phyloP scores from a whole-genome alignment of 1,140 invertebrate species.

The Trichogramma pretiosum region DNA sequence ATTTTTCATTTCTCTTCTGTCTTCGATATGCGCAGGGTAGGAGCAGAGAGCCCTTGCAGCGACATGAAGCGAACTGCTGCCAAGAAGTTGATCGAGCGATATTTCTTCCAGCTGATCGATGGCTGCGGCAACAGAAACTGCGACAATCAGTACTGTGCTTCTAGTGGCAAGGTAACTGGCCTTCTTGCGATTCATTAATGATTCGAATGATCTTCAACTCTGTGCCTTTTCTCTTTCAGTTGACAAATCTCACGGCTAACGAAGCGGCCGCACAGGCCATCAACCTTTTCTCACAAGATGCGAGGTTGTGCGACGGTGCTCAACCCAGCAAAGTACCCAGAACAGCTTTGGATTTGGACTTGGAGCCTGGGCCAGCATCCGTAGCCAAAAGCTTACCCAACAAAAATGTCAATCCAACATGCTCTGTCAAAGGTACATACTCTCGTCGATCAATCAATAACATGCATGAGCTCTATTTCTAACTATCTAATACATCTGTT shows the following conservation, averaged over 20 bases:
- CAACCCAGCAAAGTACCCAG: constrained; percentile 65
- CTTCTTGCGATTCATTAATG: background rate
- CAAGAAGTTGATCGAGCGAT: constrained; percentile 80
- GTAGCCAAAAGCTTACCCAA: constrained; percentile 50
- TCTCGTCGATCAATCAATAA: background rate
- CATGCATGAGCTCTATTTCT: too few relatives aligned
- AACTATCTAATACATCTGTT: background rate
- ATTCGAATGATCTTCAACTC: background rate
- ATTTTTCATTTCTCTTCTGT: background rate
- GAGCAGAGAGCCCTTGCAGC: constrained; percentile 47
- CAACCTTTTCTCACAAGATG: constrained; percentile 75
- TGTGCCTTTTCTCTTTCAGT: constrained; percentile 37
- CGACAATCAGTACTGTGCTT: constrained; percentile 79
- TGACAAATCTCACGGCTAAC: constrained; percentile 69
- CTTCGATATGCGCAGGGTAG: constrained; percentile 31
- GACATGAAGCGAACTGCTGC: constrained; percentile 82
- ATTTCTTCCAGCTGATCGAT: constrained; percentile 84
- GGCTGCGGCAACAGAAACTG: constrained; percentile 82
- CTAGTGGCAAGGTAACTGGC: constrained; percentile 78
- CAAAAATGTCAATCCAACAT: constrained; percentile 44
- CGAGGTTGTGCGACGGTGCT: constrained; percentile 64
- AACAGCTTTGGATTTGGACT: too few relatives aligned
- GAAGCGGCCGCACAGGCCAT: constrained; percentile 81
- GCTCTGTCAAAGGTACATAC: constrained; percentile 39
- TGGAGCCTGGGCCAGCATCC: constrained; percentile 44